Conservation (phyloP, 2,797 vertebrate genomes). For the Chanos chanos region DNA sequence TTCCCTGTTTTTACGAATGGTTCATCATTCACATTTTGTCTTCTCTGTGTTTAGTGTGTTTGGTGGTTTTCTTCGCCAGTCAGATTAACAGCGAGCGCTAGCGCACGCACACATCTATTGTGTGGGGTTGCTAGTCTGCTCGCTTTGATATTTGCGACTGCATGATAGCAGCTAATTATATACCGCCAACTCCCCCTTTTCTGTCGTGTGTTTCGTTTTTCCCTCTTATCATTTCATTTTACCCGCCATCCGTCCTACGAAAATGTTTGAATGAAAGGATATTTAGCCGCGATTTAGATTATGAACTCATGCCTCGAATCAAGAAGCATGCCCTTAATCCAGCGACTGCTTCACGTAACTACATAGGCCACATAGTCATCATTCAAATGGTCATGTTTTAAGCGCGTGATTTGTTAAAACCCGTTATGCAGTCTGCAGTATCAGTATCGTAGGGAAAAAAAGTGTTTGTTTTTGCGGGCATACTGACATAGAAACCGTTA, state of each 20-base stretch:
- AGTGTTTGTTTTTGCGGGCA: too few species aligned
- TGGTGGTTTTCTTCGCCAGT: constrained; percentile 13
- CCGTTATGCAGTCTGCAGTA: too few species aligned
- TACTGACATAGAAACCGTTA: too few species aligned
- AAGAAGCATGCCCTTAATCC: neutral
- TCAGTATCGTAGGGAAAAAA: too few species aligned
- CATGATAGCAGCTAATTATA: constrained; percentile 36
- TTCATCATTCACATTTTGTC: too few species aligned
- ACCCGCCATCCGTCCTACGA: too few species aligned
- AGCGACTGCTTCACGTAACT: neutral
- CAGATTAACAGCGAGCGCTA: constrained; percentile 21
- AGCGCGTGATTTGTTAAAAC: too few species aligned
- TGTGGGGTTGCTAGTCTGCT: constrained; percentile 32
- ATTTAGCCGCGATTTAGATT: too few species aligned
- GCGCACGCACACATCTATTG: constrained; percentile 47
- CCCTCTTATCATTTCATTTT: too few species aligned
- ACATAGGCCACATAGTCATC: constrained; percentile 25
- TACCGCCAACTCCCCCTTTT: constrained; percentile 14
- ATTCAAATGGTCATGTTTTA: too few species aligned
- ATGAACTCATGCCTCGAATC: neutral
- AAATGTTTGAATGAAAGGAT: too few species aligned
- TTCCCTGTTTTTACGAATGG: neutral
- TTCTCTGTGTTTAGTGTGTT: too few species aligned
- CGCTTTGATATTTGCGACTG: constrained; percentile 36
- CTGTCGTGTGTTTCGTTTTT: neutral